A percentile compares a stretch with the other conserved stretches of the same genome.
Conservation (phyloP, 2,888 invertebrate genomes). For the Conomelus anceps region DNA sequence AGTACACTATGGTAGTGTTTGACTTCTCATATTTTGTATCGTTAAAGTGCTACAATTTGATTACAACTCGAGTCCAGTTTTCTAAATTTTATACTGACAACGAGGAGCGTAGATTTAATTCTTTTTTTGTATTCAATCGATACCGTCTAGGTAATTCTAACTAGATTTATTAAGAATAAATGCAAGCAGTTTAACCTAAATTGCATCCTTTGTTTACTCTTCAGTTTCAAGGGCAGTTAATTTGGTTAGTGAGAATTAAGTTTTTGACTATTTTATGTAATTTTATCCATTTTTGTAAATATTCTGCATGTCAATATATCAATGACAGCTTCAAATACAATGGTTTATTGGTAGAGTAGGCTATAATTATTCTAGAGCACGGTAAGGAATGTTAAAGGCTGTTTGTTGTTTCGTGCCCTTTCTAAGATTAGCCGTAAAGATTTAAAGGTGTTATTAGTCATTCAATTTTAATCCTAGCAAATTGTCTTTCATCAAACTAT, state of each 20-base stretch:
- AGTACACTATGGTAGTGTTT: not conserved
- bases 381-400: not conserved
- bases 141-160: not conserved
- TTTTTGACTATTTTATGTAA: not conserved
- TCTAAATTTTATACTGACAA: not conserved
- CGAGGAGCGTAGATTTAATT: not conserved
- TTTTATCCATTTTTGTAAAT: not conserved
- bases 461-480: not conserved
- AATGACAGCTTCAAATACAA: not conserved
- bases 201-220: slow-evolving; percentile 5
- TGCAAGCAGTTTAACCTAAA: not conserved
- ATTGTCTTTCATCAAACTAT: no score
- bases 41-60: not conserved
- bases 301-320: not conserved
- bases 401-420: not conserved
- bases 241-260: not conserved
- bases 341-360: not conserved
- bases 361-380: not conserved
- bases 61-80: not conserved
- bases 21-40: not conserved
- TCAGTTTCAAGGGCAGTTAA: slow-evolving; percentile 5
- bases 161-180: not conserved
- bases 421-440: no score
- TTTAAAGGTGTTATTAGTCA: not conserved
- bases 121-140: not conserved